Evolutionary conservation across 2,113 vertebrate species (phyloP).

Genomic region (Dipodomys spectabilis): DNA sequence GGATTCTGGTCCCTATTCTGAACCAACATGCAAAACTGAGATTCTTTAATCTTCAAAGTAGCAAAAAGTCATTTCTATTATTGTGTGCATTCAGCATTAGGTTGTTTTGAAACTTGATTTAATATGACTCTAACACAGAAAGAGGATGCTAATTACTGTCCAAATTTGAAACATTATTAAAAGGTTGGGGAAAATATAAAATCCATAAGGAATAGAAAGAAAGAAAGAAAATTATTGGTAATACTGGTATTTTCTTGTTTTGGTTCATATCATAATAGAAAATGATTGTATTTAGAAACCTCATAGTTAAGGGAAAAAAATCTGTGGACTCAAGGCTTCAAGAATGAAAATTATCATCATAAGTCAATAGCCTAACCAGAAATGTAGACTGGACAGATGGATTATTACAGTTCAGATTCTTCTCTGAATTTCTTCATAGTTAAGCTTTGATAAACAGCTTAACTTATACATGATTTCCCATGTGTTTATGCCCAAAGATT

Average conservation of each 20-base stretch:
- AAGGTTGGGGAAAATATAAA: neutral
- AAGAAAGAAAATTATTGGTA: neutral
- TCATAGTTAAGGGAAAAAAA: neutral
- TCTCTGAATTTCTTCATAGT: neutral
- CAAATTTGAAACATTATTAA: neutral
- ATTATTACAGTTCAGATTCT: neutral
- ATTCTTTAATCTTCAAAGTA: neutral
- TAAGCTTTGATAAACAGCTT: neutral
- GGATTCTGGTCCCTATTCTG: neutral
- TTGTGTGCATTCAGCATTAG: neutral
- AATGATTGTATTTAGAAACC: neutral
- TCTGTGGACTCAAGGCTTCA: neutral
- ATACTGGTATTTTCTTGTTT: neutral
- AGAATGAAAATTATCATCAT: neutral
- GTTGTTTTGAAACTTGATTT: neutral
- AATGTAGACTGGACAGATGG: neutral
- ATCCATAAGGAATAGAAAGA: neutral
- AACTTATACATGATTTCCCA: too few relatives aligned
- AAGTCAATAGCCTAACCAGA: neutral
- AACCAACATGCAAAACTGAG: neutral
- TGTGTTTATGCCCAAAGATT: neutral
- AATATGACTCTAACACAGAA: neutral
- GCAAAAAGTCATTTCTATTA: neutral
- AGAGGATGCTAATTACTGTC: neutral
- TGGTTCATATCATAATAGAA: neutral